These are phyloP conservation scores for Monochamus saltuarius DNA, from an alignment of 1,140 invertebrate species.

Conservation along the genomic window DNA sequence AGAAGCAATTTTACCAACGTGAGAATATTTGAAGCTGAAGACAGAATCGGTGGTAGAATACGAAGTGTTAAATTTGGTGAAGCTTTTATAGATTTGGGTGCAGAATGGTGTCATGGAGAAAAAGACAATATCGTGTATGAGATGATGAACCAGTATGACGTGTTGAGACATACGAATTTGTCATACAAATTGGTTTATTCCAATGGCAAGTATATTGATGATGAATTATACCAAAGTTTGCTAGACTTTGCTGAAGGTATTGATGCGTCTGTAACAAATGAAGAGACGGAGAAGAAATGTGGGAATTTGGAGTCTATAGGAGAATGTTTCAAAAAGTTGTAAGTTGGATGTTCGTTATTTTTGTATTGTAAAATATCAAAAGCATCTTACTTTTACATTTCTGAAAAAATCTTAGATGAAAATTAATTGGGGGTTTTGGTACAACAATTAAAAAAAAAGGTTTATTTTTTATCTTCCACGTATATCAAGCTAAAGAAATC, in stretches of 20 bases:
- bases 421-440: too few relatives aligned
- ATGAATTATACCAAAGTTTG: slow-evolving; percentile 6
- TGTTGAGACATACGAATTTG: slow-evolving; percentile 57
- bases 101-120: slow-evolving; percentile 83
- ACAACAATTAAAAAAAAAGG: too few relatives aligned
- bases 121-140: slow-evolving; percentile 67
- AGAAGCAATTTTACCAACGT: slow-evolving; percentile 58
- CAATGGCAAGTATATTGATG: neutral
- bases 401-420: too few relatives aligned
- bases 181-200: slow-evolving; percentile 13
- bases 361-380: too few relatives aligned
- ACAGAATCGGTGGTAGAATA: slow-evolving; percentile 66
- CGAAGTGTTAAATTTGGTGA: slow-evolving; percentile 60
- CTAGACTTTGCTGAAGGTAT: neutral
- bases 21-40: slow-evolving; percentile 66
- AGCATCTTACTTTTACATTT: too few relatives aligned
- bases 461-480: too few relatives aligned
- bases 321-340: neutral
- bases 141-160: neutral
- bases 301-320: neutral
- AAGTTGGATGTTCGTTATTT: neutral
- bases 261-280: neutral
- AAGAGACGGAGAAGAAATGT: neutral
- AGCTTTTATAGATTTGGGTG: slow-evolving; percentile 73
- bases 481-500: too few relatives aligned